phyloP scores from a whole-genome alignment of 2,113 vertebrate species.

The Aptenodytes patagonicus region DNA sequence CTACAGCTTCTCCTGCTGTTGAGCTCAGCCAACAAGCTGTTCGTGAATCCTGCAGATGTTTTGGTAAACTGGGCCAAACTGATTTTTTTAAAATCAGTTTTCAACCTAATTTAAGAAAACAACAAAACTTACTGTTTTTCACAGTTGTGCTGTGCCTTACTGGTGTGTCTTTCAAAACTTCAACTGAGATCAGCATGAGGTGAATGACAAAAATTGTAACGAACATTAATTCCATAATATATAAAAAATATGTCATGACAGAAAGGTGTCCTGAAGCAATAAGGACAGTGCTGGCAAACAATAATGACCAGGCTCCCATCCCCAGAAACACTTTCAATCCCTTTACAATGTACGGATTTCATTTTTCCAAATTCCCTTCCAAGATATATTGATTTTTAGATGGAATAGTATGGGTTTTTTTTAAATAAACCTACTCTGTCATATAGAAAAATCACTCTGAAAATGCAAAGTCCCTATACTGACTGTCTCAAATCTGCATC shows the following conservation, averaged over 20 bases:
- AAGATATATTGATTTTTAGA: not conserved
- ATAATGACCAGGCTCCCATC: not conserved
- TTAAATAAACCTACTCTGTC: not conserved
- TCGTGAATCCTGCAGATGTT: not conserved
- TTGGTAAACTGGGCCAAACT: not conserved
- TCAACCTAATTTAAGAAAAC: not conserved
- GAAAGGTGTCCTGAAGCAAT: not conserved
- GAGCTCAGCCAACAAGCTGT: not conserved
- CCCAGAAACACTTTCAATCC: not conserved
- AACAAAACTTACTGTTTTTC: not conserved
- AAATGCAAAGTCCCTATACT: not conserved
- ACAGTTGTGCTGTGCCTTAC: not conserved
- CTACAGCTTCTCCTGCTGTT: not conserved
- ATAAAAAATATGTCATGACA: not conserved
- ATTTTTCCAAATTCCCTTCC: not conserved
- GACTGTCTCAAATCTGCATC: not conserved
- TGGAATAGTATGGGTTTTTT: not conserved
- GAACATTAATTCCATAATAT: not conserved
- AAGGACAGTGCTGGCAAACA: not conserved
- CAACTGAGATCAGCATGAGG: not conserved
- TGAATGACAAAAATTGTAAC: not conserved
- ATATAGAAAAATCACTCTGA: not conserved
- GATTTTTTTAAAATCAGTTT: not conserved
- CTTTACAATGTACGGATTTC: not conserved
- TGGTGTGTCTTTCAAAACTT: not conserved